phyloP scores from a whole-genome alignment of 30 jellyfish, hydroid and myxozoan species.

The Pelagia noctiluca region DNA sequence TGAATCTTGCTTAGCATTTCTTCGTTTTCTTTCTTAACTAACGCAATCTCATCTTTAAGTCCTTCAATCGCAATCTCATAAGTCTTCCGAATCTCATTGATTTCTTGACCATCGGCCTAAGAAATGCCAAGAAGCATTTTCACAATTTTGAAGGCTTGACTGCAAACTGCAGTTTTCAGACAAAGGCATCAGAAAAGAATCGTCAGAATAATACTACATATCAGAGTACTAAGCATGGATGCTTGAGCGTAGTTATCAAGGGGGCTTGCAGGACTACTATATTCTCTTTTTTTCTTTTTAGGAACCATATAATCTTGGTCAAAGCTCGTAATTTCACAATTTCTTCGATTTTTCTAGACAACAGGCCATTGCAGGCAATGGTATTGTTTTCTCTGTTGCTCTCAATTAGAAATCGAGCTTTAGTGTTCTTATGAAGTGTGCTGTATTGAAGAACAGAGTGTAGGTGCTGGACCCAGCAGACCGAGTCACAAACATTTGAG shows the following conservation, averaged over 20 bases:
- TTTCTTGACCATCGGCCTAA: constrained; percentile 40
- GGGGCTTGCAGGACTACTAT: neutral
- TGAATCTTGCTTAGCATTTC: too few species aligned
- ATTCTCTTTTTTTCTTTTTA: neutral
- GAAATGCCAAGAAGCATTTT: neutral
- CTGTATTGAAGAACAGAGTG: too few species aligned
- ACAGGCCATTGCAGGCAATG: too few species aligned
- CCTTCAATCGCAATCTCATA: constrained; percentile 42
- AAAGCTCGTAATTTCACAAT: too few species aligned
- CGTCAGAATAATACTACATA: neutral
- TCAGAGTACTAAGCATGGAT: neutral
- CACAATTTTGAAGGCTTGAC: neutral
- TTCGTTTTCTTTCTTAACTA: too few species aligned
- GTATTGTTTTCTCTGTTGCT: too few species aligned
- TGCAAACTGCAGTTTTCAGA: neutral
- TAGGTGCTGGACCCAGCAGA: too few species aligned
- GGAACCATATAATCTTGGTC: too few species aligned
- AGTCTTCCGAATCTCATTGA: constrained; percentile 24
- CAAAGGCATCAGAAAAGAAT: neutral
- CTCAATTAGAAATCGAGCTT: too few species aligned
- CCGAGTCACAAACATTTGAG: too few species aligned
- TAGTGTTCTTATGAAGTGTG: too few species aligned
- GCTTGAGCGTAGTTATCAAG: neutral
- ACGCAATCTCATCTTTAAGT: constrained; percentile 43
- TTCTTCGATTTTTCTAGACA: too few species aligned